These are phyloP conservation scores for Peromyscus polionotus DNA, from an alignment of 2,113 vertebrate species.

Conservation along the genomic window DNA sequence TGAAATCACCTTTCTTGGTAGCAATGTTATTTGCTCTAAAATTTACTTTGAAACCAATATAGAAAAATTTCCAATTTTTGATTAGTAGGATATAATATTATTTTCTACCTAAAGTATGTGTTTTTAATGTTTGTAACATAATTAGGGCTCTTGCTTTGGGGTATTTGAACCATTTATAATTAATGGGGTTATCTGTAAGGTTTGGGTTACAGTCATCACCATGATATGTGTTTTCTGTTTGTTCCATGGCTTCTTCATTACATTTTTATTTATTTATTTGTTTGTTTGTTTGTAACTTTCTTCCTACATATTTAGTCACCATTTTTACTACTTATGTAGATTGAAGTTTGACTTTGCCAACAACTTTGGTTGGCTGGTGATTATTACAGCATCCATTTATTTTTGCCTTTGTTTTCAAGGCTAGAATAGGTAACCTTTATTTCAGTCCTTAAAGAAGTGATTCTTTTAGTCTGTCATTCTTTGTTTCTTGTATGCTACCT, in stretches of 20 bases:
- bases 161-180: not conserved
- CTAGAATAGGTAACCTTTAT: not conserved
- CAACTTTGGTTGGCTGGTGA: not conserved
- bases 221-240: not conserved
- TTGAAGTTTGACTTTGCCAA: not conserved
- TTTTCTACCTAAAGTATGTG: not conserved
- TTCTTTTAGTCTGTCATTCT: not conserved
- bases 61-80: not conserved
- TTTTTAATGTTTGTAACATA: not conserved
- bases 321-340: not conserved
- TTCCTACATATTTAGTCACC: not conserved
- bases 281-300: not conserved
- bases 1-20: not conserved
- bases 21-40: not conserved
- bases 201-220: not conserved
- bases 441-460: not conserved
- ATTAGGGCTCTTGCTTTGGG: not conserved
- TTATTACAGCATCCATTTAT: not conserved
- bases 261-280: not conserved
- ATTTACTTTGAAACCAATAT: not conserved
- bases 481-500: not conserved
- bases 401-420: not conserved
- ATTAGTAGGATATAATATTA: not conserved
- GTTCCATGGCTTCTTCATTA: not conserved
- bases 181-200: not conserved